Percentiles rank a stretch among this genome's conserved stretches.
Conservation (phyloP, 2,888 invertebrate genomes). For the Pammene aurita region DNA sequence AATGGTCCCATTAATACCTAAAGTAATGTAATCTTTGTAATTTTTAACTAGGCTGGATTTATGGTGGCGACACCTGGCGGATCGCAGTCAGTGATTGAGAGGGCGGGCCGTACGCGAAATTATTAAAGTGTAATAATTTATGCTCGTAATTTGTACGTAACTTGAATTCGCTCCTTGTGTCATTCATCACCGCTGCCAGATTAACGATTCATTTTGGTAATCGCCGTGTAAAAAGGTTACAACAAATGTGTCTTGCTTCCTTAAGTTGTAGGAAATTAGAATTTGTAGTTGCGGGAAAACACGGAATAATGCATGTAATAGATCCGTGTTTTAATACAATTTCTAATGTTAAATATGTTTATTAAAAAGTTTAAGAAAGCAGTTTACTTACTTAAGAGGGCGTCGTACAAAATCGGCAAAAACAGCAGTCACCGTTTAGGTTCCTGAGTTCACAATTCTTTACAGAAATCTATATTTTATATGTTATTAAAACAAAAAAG, state of each 20-base stretch:
- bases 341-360: no score
- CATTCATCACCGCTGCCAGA: constrained; percentile 74
- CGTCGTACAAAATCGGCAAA: no score
- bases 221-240: constrained; percentile 67
- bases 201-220: constrained; percentile 73
- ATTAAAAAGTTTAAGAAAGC: no score
- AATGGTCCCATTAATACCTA: constrained; percentile 43
- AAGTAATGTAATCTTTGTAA: constrained; percentile 58
- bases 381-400: no score
- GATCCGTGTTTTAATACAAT: no score
- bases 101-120: constrained; percentile 73
- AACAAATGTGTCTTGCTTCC: constrained; percentile 49
- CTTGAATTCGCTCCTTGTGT: constrained; percentile 79
- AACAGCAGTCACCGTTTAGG: no score
- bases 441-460: no score
- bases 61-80: constrained; percentile 74
- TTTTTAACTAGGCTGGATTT: constrained; percentile 71
- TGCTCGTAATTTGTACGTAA: constrained; percentile 80
- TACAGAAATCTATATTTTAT: no score
- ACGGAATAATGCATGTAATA: no score
- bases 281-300: no score
- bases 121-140: constrained; percentile 80
- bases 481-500: no score
- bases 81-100: constrained; percentile 65
- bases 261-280: not conserved